Percentiles rank a stretch among this genome's conserved stretches.
Evolutionary conservation across 2,113 vertebrate species (phyloP).

Genomic region (Columbina picui): DNA sequence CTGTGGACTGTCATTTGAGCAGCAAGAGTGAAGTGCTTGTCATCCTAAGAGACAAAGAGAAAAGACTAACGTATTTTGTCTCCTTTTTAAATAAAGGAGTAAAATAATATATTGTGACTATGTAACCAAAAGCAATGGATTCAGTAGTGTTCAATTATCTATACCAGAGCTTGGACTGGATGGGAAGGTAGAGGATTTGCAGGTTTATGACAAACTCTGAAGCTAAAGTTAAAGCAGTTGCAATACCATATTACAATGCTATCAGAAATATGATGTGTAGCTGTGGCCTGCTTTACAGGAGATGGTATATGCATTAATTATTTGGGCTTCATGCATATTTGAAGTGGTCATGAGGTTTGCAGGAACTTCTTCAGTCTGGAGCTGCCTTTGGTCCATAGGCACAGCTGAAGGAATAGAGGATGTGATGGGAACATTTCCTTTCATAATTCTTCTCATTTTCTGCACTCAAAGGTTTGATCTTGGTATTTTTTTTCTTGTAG

Average conservation of each 20-base stretch:
- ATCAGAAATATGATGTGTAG: not conserved
- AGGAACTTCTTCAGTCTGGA: not conserved
- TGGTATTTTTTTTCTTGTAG: not conserved
- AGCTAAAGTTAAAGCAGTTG: not conserved
- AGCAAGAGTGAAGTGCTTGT: not conserved
- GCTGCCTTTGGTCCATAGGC: not conserved
- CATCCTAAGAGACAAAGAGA: not conserved
- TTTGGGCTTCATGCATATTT: not conserved
- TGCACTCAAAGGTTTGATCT: not conserved
- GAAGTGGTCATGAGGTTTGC: not conserved
- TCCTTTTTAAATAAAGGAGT: not conserved
- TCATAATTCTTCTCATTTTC: not conserved
- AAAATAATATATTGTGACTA: not conserved
- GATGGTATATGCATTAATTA: not conserved
- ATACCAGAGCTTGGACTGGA: too few species aligned
- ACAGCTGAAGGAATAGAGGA: not conserved
- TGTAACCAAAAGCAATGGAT: fast-evolving
- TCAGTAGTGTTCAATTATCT: not conserved
- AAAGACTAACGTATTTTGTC: not conserved
- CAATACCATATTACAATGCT: not conserved
- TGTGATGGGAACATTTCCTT: not conserved
- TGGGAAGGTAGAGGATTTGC: fast-evolving
- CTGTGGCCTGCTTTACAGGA: not conserved
- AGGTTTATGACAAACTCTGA: not conserved
- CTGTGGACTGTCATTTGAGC: not conserved